Evolutionary conservation across 2,888 invertebrate genomes (phyloP).

Genomic region (Melanargia galathea): DNA sequence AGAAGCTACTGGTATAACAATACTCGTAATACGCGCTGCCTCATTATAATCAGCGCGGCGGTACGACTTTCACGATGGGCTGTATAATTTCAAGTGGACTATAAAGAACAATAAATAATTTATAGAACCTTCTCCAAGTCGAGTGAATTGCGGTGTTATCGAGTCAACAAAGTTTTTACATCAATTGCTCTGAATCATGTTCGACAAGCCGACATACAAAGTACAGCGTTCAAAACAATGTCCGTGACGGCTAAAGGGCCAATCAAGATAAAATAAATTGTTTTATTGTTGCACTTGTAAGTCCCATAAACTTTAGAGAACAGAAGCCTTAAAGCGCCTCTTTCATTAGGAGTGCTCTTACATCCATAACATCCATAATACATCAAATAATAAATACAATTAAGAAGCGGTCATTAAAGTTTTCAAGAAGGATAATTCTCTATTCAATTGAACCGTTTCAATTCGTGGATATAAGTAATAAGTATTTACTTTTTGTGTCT

Average conservation of each 20-base stretch:
- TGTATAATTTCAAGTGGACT: slow-evolving; percentile 59
- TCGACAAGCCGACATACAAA: slow-evolving; percentile 53
- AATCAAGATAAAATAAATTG: slow-evolving; percentile 70
- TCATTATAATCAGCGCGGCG: slow-evolving; percentile 57
- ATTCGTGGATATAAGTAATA: slow-evolving; percentile 7
- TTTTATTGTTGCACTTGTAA: slow-evolving; percentile 64
- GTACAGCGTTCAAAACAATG: slow-evolving; percentile 60
- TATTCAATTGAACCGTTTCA: not conserved
- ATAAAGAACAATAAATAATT: slow-evolving; percentile 75
- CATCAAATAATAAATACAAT: slow-evolving; percentile 40
- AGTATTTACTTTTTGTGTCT: not conserved
- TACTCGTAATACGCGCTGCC: slow-evolving; percentile 40
- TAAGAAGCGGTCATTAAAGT: slow-evolving; percentile 34
- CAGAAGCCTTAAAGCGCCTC: slow-evolving; percentile 39
- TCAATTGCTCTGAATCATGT: slow-evolving; percentile 49
- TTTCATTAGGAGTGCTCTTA: slow-evolving; percentile 31
- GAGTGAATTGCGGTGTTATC: slow-evolving; percentile 75
- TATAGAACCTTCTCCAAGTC: slow-evolving; percentile 71
- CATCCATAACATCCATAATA: slow-evolving; percentile 35
- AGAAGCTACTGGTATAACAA: slow-evolving; percentile 35
- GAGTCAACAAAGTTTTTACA: slow-evolving; percentile 69
- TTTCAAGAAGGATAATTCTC: slow-evolving; percentile 21
- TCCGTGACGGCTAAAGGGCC: slow-evolving; percentile 63
- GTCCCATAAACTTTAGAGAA: slow-evolving; percentile 56
- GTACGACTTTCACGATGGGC: slow-evolving; percentile 55